phyloP scores from a whole-genome alignment of 2,113 vertebrate species.

The Rhizomys pruinosus region DNA sequence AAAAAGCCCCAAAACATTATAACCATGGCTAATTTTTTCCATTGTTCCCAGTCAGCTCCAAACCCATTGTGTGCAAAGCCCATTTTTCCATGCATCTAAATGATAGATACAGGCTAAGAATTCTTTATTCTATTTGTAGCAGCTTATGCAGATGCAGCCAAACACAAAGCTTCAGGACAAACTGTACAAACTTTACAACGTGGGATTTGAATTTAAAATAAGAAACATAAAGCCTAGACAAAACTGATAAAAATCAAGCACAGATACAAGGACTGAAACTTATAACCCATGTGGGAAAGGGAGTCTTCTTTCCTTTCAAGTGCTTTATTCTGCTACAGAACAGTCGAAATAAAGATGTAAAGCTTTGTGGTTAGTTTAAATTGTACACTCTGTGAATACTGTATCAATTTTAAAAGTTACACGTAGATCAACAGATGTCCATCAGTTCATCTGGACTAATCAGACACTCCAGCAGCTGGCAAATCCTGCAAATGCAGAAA shows the following conservation, averaged over 20 bases:
- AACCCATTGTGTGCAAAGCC: slow-evolving; percentile 88
- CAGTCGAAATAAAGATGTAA: no score
- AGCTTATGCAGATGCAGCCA: no score
- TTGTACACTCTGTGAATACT: slow-evolving; percentile 95
- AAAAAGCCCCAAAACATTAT: slow-evolving; percentile 79
- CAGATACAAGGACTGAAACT: slow-evolving; percentile 90
- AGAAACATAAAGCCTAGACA: slow-evolving; percentile 91
- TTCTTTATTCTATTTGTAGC: no score
- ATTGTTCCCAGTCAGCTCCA: slow-evolving; percentile 88
- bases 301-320: no score
- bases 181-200: slow-evolving; percentile 92
- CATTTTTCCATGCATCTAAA: no score
- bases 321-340: no score
- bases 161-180: no score
- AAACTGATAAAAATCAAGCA: slow-evolving; percentile 95
- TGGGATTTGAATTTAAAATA: slow-evolving; percentile 92
- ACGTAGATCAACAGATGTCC: slow-evolving; percentile 92
- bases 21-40: slow-evolving; percentile 86
- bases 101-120: no score
- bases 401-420: slow-evolving; percentile 93
- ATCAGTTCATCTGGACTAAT: slow-evolving; percentile 88
- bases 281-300: slow-evolving; percentile 88
- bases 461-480: no score
- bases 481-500: no score
- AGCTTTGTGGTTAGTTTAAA: no score